Conservation (phyloP, 2,888 invertebrate species). For the Andricus curvator region DNA sequence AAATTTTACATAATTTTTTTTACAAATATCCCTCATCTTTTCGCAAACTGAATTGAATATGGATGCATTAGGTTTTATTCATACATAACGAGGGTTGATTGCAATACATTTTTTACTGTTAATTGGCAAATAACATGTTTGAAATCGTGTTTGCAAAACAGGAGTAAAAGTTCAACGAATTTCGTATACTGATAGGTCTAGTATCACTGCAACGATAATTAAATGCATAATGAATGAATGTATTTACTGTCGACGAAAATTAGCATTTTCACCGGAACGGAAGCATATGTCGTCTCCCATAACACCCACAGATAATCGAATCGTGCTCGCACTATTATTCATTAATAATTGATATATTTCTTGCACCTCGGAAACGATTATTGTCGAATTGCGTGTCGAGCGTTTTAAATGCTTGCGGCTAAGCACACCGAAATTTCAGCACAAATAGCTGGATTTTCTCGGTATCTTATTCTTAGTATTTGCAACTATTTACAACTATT, state of each 20-base stretch:
- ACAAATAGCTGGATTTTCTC: too few relatives aligned
- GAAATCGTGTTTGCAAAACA: background rate
- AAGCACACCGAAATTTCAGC: too few relatives aligned
- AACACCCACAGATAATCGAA: slow-evolving; percentile 4
- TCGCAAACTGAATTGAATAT: background rate
- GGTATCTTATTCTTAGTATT: too few relatives aligned
- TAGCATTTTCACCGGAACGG: slow-evolving; percentile 13
- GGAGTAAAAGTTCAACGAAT: background rate
- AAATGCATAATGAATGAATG: slow-evolving; percentile 21
- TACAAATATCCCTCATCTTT: too few relatives aligned
- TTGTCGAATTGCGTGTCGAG: background rate
- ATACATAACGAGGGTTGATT: background rate
- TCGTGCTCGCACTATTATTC: background rate
- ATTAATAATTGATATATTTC: slow-evolving; percentile 28
- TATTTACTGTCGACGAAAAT: slow-evolving; percentile 24
- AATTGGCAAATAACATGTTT: background rate
- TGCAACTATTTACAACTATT: too few relatives aligned
- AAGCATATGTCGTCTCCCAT: slow-evolving; percentile 9
- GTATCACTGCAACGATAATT: slow-evolving; percentile 27
- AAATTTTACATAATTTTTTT: too few relatives aligned
- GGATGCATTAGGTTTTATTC: background rate
- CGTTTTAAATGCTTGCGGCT: background rate
- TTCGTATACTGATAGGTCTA: background rate
- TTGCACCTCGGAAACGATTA: background rate
- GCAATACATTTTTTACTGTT: background rate